phyloP scores from a whole-genome alignment of 2,797 vertebrate species.

The Poeciliopsis infans region DNA sequence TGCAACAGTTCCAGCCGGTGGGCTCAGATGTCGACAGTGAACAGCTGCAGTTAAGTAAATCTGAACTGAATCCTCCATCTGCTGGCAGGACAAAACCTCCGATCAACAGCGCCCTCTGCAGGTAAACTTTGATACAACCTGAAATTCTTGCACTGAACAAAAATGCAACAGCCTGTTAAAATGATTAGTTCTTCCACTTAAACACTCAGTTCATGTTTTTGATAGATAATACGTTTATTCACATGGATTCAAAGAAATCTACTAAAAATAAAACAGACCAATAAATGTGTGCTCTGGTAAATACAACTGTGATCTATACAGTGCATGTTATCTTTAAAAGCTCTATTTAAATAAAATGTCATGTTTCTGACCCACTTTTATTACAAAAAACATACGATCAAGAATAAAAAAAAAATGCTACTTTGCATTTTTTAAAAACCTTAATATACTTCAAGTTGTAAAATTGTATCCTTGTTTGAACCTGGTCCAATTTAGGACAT shows the following conservation, averaged over 20 bases:
- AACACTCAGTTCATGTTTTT: background rate
- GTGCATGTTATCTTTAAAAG: background rate
- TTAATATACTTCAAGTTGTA: background rate
- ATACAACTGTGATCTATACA: background rate
- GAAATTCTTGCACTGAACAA: background rate
- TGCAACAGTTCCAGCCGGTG: conserved; percentile 10
- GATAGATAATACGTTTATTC: background rate
- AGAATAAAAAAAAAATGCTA: background rate
- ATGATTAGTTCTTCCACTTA: background rate
- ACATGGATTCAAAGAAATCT: background rate
- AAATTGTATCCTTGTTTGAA: background rate
- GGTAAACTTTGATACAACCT: background rate
- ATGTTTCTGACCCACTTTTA: background rate
- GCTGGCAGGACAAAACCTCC: background rate
- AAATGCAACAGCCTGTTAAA: background rate
- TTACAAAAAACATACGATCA: background rate
- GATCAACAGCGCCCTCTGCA: background rate
- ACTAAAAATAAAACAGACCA: background rate
- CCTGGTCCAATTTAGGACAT: background rate
- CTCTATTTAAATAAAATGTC: background rate
- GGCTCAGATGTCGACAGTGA: conserved; percentile 26
- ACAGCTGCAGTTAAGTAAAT: conserved; percentile 44
- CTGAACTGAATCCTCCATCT: background rate
- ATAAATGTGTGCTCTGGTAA: background rate
- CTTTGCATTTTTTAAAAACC: background rate